Evolutionary conservation across 2,888 invertebrate genomes (phyloP).

Genomic region (Erpobdella octoculata): DNA sequence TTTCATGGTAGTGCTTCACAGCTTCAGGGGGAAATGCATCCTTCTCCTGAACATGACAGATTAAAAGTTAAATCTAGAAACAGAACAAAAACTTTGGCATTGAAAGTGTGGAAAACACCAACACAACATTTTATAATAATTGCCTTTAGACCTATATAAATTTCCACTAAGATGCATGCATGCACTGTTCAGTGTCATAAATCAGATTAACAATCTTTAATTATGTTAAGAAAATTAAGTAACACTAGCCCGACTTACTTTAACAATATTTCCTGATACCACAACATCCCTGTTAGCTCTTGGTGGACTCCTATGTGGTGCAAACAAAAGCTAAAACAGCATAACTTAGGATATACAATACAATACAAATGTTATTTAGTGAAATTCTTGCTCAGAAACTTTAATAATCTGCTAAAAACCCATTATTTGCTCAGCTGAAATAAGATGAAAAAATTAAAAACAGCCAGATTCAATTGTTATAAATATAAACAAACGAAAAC

Average conservation of each 20-base stretch:
- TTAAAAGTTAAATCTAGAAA: neutral
- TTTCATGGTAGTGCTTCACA: constrained; percentile 71
- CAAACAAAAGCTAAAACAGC: no score
- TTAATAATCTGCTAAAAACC: neutral
- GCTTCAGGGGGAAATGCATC: constrained; percentile 82
- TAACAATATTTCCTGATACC: constrained; percentile 16
- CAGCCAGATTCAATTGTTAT: no score
- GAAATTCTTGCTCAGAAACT: neutral
- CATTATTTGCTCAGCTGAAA: no score
- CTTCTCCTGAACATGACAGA: constrained; percentile 62
- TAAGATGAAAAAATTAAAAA: no score
- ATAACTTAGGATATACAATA: no score
- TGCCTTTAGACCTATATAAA: no score
- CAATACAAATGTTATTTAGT: neutral
- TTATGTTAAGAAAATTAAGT: neutral
- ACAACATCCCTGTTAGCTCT: constrained; percentile 26
- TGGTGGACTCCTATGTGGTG: constrained; percentile 17
- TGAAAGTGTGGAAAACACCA: no score
- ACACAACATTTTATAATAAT: no score
- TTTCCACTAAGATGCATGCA: no score
- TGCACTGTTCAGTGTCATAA: neutral
- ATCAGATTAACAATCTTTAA: neutral
- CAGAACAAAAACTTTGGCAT: neutral
- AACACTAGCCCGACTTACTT: constrained; percentile 11
- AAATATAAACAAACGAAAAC: no score